Evolutionary conservation across 2,888 invertebrate genomes (phyloP).

Genomic region (Gortyna flavago): DNA sequence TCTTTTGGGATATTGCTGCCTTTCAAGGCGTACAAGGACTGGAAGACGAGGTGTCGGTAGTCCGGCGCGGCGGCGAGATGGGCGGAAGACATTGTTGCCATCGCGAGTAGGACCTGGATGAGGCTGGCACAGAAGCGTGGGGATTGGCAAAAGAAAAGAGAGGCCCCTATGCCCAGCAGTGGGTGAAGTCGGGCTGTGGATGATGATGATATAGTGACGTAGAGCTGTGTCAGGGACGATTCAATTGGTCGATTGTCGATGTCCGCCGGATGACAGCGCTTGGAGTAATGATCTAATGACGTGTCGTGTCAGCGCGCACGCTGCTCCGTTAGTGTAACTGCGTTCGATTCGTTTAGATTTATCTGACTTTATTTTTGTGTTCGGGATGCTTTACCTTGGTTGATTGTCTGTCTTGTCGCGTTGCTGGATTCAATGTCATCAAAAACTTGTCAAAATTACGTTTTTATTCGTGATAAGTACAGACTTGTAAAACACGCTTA

Average conservation of each 20-base stretch:
- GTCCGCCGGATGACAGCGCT: constrained; percentile 72
- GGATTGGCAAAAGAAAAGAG: too few species aligned
- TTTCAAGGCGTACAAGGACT: not conserved
- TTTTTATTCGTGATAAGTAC: constrained; percentile 10
- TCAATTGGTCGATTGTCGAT: constrained; percentile 67
- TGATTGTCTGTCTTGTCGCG: not conserved
- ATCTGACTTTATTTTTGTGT: not conserved
- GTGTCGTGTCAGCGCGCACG: constrained; percentile 58
- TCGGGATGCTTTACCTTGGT: not conserved
- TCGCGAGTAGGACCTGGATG: not conserved
- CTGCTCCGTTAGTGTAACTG: constrained; percentile 38
- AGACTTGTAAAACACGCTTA: not conserved
- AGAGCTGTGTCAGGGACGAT: constrained; percentile 49
- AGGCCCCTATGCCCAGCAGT: not conserved
- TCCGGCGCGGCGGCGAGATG: not conserved
- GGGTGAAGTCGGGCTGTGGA: not conserved
- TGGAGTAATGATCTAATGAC: constrained; percentile 66
- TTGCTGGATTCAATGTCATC: not conserved
- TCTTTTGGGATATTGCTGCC: not conserved
- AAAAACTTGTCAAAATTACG: constrained; percentile 6
- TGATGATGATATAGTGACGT: constrained; percentile 14
- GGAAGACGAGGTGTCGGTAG: not conserved
- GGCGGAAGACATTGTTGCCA: too few species aligned
- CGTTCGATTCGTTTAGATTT: constrained; percentile 24
- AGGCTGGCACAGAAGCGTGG: not conserved